Evolutionary conservation across 2,888 invertebrate genomes (phyloP).

Genomic region (Agonopterix alstromeriana): DNA sequence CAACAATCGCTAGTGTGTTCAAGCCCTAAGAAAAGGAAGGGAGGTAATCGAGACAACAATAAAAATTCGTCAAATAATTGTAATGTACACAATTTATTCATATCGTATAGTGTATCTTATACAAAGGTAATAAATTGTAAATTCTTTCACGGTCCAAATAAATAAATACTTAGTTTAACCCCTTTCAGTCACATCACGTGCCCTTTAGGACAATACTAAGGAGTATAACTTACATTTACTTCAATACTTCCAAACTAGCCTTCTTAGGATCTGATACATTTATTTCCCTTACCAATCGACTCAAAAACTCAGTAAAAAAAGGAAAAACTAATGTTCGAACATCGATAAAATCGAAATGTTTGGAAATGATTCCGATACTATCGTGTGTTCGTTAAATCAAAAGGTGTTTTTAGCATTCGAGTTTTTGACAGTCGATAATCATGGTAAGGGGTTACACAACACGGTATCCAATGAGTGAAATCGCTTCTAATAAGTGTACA

Average conservation of each 20-base stretch:
- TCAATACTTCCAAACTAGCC: slow-evolving; percentile 53
- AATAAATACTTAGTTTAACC: slow-evolving; percentile 70
- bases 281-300: slow-evolving; percentile 24
- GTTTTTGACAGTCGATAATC: slow-evolving; percentile 2
- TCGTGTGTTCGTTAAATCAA: too few relatives aligned
- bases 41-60: slow-evolving; percentile 36
- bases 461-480: slow-evolving; percentile 39
- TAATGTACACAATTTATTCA: slow-evolving; percentile 76
- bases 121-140: slow-evolving; percentile 77
- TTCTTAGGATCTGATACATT: slow-evolving; percentile 45
- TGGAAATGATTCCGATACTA: background rate
- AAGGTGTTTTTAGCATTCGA: background rate
- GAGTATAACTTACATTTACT: slow-evolving; percentile 44
- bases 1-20: too few relatives aligned
- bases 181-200: slow-evolving; percentile 61
- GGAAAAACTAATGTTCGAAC: background rate
- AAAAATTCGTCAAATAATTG: slow-evolving; percentile 52
- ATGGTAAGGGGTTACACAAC: slow-evolving; percentile 23
- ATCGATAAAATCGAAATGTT: background rate
- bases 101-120: slow-evolving; percentile 73
- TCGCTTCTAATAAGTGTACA: slow-evolving; percentile 60
- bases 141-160: slow-evolving; percentile 67
- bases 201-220: slow-evolving; percentile 51
- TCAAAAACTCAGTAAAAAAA: slow-evolving; percentile 9
- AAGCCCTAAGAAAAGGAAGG: background rate